Evolutionary conservation across 1,140 invertebrate genomes (phyloP), one percentile per base, ranked within the genome.

Genomic region (Anagrus nilaparvatae): DNA sequence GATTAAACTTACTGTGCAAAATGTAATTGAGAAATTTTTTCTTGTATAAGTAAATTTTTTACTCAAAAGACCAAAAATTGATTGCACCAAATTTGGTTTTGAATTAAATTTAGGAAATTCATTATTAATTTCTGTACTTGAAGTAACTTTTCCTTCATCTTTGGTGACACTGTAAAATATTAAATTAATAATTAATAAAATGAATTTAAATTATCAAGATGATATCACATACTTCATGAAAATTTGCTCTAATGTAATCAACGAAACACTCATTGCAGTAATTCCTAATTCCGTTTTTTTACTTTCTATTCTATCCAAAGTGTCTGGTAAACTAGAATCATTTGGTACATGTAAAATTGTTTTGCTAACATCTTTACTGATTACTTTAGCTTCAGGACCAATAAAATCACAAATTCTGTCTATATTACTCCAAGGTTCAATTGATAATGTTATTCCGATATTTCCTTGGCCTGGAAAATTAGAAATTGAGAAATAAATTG

Each of bases 221-320:
- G 13, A n/a, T 17, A 27, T 13, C 23, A 41, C 68, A 65, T 63
- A 86, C 83, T 80, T 84, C 9, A 91, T 56, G 55, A 90, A 91
- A 10, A 92, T 86, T 67, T 91, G 84, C 57, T 91, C 87, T 52
- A 92, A 72, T 0, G 87, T 89, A 5, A 85, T 85, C 3, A 85
- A 73, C 0, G 84, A 82, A 0, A 87, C 76, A 3, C 86, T 85
- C 47, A 84, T 83, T 13, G 78, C 81, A 13, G 74, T 67, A 25
- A 92, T 78, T 1, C 78, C 78, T 5, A 88, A 58, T 19, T 70
- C 51, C 0, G 60, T 53, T 44, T 74, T 75, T 3, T 72, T 61
- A 0, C 51, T 42, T 53, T 90, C 84, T 13, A 91, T 51, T 7
- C 71, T 59, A 10, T 69, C 61, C 52, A 91, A 77, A 30, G 87